Base-by-base conservation (phyloP, 2,797 vertebrate species). In the Xenops minutus region DNA sequence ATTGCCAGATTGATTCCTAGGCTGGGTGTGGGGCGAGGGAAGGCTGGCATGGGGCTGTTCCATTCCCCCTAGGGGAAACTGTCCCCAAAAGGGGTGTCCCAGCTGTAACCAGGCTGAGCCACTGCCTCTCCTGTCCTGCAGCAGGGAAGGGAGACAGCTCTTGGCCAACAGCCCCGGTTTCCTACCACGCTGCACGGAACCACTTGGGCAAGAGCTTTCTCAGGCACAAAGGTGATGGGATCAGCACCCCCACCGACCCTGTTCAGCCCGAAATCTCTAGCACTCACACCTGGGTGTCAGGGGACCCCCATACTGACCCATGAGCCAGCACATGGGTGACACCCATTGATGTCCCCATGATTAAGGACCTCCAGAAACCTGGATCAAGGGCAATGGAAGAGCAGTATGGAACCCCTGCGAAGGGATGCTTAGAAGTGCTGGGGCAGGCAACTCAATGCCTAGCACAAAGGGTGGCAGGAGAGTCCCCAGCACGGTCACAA, bases 161-260 rank as follows among this genome's bases (percentile, higher is more conserved):
- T 95, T 96, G 77, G 85, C 68, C 80, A 72, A 96, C 58, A 78
- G 30, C 62, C 55, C 26, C 19, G 0, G 85, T 52, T 96, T 96
- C 95, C 94, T 93, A 84, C 30, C 62, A 51, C 3, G 1, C 30
- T 76, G 46, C 0, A 0, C 86, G 80, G 34, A 87, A 75, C 48
- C 2, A 1, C 62, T 97, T 96, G 64, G 54, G 92, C 89, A 96
- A 96, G 85, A 83, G 39, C 18, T 22, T 96, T 95, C 68, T 76
- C 64, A 72, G 41, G 77, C 2, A 2, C 46, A 67, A 85, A 92
- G 67, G 81, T 82, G 63, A 69, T 44, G 63, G 63, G 58, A 58
- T 51, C 24, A 59, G 77, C 23, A 34, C 7, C 11, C 7, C 6
- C 1, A 2, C 27, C 37, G 26, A 67, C 8, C 20, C 69, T 81